Conservation (phyloP, 2,888 invertebrate genomes). For the Idaea straminata region DNA sequence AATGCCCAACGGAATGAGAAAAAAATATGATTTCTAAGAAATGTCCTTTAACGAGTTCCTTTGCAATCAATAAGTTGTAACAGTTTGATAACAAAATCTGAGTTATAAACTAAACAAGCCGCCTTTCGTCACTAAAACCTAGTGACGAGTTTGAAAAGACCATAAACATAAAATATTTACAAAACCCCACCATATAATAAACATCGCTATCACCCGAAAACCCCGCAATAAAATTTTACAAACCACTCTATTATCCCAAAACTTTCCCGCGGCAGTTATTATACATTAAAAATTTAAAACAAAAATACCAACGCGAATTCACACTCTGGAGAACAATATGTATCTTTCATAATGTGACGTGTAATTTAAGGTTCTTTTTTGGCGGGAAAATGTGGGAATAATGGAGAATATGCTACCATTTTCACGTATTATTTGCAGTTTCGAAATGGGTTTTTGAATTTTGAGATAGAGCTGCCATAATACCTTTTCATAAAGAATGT, state of each 20-base stretch:
- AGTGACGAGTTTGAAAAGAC: neutral
- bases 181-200: neutral
- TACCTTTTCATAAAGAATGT: neutral
- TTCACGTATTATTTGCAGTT: slow-evolving; percentile 17
- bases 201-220: neutral
- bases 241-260: neutral
- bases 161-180: neutral
- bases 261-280: slow-evolving; percentile 16
- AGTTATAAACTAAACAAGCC: neutral
- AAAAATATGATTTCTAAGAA: no score
- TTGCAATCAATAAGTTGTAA: no score
- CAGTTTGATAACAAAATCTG: no score
- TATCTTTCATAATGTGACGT: slow-evolving; percentile 48
- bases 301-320: slow-evolving; percentile 15
- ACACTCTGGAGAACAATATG: slow-evolving; percentile 42
- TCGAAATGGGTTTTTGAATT: neutral
- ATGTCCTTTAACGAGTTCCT: no score
- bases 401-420: slow-evolving; percentile 16
- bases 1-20: no score
- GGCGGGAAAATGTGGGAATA: slow-evolving; percentile 26
- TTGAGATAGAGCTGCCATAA: neutral
- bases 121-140: neutral
- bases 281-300: slow-evolving; percentile 22
- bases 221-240: neutral
- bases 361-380: slow-evolving; percentile 53